Evolutionary conservation across 2,113 vertebrate species (phyloP), one percentile per base, ranked within the genome.

Genomic region (Pleuronectes platessa): DNA sequence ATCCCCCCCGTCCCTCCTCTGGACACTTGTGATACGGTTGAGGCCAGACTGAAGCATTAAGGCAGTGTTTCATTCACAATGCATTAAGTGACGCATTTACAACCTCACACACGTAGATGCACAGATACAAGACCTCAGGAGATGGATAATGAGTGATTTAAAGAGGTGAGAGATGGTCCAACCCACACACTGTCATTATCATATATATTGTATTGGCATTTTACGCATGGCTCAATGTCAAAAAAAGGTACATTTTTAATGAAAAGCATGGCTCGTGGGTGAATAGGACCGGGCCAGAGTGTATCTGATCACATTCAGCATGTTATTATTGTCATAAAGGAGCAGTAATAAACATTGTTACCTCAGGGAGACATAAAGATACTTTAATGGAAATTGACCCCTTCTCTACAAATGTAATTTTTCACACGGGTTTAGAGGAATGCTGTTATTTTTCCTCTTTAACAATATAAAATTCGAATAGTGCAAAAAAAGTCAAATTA

Each of bases 141-240:
- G 81, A 63, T 47, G n/a, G 71, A 79, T 89, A 86, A 90, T 89
- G 75, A 86, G 81, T 62, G 35, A 81, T 79, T 83, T 81, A 89
- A 83, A 82, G 79, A 70, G 74, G 63, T 83, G 76, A 78, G 84
- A 71, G 58, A 83, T 83, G 64, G 81, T 56, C 13, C 77, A 71
- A 59, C 76, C 74, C 61, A 79, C 76, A 60, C 76, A 62, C 35
- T 62, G 58, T 82, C 76, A 92, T 94, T 91, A 93, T 76, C 86
- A 92, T 91, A 92, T 89, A 89, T 91, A 92, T 90, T 88, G 76
- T 86, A 62, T 79, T 80, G 63, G 61, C 81, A 87, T 89, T 88
- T 89, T 67, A 71, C 64, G 82, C 56, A 59, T 72, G 77, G 71
- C 77, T 82, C 76, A 83, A 60, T 86, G 82, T 86, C 64, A 88